These are phyloP conservation scores for Nomada lathburiana DNA, from an alignment of 2,888 invertebrate genomes.

Conservation along the genomic window DNA sequence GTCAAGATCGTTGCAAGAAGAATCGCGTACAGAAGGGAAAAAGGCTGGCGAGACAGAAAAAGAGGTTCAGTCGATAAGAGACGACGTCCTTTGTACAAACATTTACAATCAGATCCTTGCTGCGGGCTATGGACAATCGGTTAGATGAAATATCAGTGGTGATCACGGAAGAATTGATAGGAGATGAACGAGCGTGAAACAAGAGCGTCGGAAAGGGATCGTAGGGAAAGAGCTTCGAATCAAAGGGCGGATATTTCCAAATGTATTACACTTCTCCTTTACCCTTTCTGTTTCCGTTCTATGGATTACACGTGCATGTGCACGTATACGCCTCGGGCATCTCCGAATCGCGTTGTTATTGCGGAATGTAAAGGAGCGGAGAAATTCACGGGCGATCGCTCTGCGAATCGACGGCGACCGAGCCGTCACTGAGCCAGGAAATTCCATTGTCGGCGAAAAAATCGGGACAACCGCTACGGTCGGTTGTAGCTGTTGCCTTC, in stretches of 20 bases:
- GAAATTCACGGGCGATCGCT: conserved; percentile 76
- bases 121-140: conserved; percentile 52
- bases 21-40: not conserved
- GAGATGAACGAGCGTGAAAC: conserved; percentile 13
- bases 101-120: conserved; percentile 50
- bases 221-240: conserved; percentile 39
- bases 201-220: not conserved
- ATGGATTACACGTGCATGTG: conserved; percentile 25
- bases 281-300: conserved; percentile 29
- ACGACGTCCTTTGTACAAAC: conserved; percentile 38
- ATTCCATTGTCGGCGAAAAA: conserved; percentile 70
- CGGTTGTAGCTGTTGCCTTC: conserved; percentile 36
- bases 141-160: conserved; percentile 52
- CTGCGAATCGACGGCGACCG: conserved; percentile 54
- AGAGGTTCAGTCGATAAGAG: conserved; percentile 19
- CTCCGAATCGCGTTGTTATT: conserved; percentile 70
- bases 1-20: conserved; percentile 19
- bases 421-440: conserved; percentile 71
- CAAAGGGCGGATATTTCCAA: conserved; percentile 66
- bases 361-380: conserved; percentile 74
- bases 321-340: conserved; percentile 37
- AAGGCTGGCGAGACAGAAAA: conserved; percentile 7
- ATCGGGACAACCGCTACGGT: conserved; percentile 44
- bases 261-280: conserved; percentile 68
- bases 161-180: conserved; percentile 37